Evolutionary conservation across 1,140 invertebrate species (phyloP).

Genomic region (Drosophila elegans): DNA sequence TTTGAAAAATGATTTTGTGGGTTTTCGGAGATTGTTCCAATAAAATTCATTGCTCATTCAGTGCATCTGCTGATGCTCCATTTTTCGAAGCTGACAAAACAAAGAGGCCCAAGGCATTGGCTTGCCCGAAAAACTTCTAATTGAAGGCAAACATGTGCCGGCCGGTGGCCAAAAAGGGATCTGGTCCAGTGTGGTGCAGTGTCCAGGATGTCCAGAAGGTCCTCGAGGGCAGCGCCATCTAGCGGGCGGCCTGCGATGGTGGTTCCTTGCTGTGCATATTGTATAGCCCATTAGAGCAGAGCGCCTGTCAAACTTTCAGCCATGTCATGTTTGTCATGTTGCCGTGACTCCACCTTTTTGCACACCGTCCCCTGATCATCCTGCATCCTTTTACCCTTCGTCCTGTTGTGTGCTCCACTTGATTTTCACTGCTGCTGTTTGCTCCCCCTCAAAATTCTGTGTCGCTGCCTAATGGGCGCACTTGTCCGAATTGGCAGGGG

Average conservation of each 20-base stretch:
- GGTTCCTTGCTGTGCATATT: slow-evolving; percentile 29
- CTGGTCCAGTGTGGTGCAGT: slow-evolving; percentile 4
- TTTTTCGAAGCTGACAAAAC: slow-evolving; percentile 33
- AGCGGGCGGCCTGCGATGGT: slow-evolving; percentile 30
- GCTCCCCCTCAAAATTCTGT: slow-evolving; percentile 33
- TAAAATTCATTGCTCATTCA: neutral
- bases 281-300: slow-evolving; percentile 28
- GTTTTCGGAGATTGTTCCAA: no score
- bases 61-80: slow-evolving; percentile 20
- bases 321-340: slow-evolving; percentile 55
- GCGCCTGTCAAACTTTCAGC: slow-evolving; percentile 53
- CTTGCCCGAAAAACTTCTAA: slow-evolving; percentile 66
- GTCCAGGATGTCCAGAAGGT: slow-evolving; percentile 1
- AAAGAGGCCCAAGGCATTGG: slow-evolving; percentile 58
- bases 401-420: slow-evolving; percentile 39
- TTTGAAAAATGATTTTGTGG: no score
- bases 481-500: slow-evolving; percentile 47
- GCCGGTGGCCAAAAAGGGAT: slow-evolving; percentile 5
- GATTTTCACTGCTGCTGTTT: slow-evolving; percentile 34
- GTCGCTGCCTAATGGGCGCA: slow-evolving; percentile 72
- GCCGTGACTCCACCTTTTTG: slow-evolving; percentile 11
- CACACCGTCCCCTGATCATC: neutral
- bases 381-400: neutral
- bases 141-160: slow-evolving; percentile 77
- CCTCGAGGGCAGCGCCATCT: slow-evolving; percentile 7